Evolutionary conservation across 2,797 vertebrate species (phyloP).

Genomic region (Phoxinus dragarum): DNA sequence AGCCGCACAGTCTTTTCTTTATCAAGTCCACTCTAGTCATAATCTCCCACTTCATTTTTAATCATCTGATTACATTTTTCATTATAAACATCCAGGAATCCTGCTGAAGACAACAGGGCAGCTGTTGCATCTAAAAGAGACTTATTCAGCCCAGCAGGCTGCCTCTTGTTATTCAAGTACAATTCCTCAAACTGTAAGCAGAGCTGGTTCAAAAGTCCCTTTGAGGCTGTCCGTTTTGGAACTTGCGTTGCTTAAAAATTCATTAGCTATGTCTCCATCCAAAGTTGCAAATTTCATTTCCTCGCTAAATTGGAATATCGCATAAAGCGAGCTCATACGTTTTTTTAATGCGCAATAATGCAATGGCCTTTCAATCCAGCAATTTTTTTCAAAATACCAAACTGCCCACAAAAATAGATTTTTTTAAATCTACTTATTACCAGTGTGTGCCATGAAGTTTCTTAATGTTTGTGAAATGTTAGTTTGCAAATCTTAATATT

Average conservation of each 20-base stretch:
- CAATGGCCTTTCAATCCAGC: no score
- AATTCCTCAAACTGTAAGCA: constrained; percentile 35
- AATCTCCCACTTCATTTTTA: constrained; percentile 77
- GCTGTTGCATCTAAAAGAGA: constrained; percentile 55
- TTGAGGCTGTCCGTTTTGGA: constrained; percentile 23
- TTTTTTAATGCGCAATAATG: no score
- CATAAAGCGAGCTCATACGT: no score
- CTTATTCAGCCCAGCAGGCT: constrained; percentile 46
- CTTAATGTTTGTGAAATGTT: background rate
- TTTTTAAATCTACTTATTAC: background rate
- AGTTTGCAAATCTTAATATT: background rate
- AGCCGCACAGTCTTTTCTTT: constrained; percentile 61
- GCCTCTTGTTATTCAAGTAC: constrained; percentile 46
- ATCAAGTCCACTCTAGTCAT: constrained; percentile 74
- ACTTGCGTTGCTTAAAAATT: background rate
- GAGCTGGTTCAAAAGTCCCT: constrained; percentile 21
- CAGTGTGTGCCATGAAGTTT: background rate
- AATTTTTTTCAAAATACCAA: no score
- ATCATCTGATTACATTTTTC: constrained; percentile 78
- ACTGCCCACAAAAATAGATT: background rate
- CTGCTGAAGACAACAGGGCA: constrained; percentile 56
- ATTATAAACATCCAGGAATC: constrained; percentile 68
- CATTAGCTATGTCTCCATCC: background rate
- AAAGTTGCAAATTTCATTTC: no score
- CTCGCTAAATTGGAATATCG: no score